Conservation (phyloP, 2,113 vertebrate species). For the Bombycilla garrulus region DNA sequence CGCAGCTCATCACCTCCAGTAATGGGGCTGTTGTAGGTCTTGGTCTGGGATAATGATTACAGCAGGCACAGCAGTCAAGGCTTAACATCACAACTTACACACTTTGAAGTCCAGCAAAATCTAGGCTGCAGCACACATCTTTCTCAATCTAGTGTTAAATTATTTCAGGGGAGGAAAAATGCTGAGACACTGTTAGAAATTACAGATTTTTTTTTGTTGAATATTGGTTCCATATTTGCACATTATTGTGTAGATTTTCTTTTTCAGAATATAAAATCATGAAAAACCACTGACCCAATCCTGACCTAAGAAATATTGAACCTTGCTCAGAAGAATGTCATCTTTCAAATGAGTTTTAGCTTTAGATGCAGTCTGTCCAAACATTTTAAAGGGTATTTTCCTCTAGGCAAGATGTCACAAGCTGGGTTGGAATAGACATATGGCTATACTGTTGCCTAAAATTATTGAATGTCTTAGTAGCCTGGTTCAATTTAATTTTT, state of each 20-base stretch:
- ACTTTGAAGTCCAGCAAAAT: background rate
- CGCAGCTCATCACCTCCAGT: background rate
- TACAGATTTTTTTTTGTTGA: background rate
- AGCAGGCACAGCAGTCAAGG: background rate
- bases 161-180: background rate
- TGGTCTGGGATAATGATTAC: background rate
- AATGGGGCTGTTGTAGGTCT: background rate
- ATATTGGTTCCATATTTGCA: background rate
- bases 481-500: conserved; percentile 41
- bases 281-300: conserved; percentile 16
- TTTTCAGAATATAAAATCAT: background rate
- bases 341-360: conserved; percentile 58
- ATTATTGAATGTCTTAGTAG: conserved; percentile 54
- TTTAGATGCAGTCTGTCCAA: conserved; percentile 63
- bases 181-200: background rate
- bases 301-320: conserved; percentile 50
- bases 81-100: background rate
- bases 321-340: conserved; percentile 17
- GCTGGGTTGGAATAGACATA: conserved; percentile 34
- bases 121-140: background rate
- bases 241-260: background rate
- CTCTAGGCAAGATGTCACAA: conserved; percentile 58
- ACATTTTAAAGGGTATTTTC: conserved; percentile 48
- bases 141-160: background rate
- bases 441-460: conserved; percentile 27